Base-by-base conservation (phyloP, 92 coral and sea anemone species). In the Zoanthus sansibaricus region DNA sequence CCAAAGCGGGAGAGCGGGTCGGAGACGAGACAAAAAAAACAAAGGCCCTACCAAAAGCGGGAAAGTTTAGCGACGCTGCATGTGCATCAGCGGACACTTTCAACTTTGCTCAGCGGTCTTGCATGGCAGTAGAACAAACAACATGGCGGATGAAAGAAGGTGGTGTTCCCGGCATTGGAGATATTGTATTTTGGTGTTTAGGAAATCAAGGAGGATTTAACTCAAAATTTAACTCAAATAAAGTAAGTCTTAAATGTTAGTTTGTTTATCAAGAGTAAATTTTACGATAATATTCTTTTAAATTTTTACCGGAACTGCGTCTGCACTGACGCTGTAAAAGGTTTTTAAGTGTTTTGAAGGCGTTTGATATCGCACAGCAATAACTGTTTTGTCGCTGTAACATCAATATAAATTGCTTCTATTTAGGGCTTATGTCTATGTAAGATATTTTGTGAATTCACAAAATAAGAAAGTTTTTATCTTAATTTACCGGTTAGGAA, bases 121-220 rank as follows among this genome's bases (percentile, higher is more conserved):
- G 56, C 12, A 9, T 18, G 18, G 20, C 8, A 78, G 18, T 5
- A 78, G 83, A 78, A 78, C 83, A 78, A 78, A 78, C 83, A 78
- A 78, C 52, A 78, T 37, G 71, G 83, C 33, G 56, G 83, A 78
- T 32, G 83, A 78, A 21, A 31, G 14, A 78, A 78, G 72, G 83
- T 78, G 72, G 83, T 78, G 83, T 78, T 78, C 69, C 66, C 69
- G 71, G 6, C 55, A 54, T 33, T 7, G 11, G 33, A 7, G 37
- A 16, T 3, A 17, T 44, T 78, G 37, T 58, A 12, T 62, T 11
- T 37, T 59, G 25, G 42, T 78, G 5, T 42, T 58, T 55, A 16
- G 31, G 47, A 49, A 78, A 78, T 59, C 61, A 25, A 78, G 71
- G 51, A 59, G 46, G 55, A 64, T 64, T 64, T 78, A 56, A 44